Evolutionary conservation across 1,140 invertebrate species (phyloP).

Genomic region (Conopomorpha cramerella): DNA sequence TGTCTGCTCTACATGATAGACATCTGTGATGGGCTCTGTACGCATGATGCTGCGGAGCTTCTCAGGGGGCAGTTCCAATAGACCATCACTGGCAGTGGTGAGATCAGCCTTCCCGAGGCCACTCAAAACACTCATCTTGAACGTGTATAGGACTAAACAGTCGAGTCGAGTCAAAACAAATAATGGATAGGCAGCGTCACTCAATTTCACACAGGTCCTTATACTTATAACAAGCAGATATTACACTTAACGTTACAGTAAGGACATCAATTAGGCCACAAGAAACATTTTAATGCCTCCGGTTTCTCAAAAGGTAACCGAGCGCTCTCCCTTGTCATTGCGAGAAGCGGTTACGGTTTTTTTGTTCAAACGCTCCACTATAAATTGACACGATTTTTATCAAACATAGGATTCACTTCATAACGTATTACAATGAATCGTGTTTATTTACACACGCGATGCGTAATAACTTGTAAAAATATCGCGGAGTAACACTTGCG

Average conservation of each 20-base stretch:
- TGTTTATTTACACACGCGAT: constrained; percentile 56
- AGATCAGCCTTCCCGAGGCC: constrained; percentile 49
- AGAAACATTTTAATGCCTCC: constrained; percentile 57
- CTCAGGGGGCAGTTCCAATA: constrained; percentile 65
- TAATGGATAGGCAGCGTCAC: constrained; percentile 38
- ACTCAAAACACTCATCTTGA: constrained; percentile 58
- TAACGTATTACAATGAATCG: constrained; percentile 39
- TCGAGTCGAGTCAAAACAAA: constrained; percentile 28
- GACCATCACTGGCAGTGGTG: constrained; percentile 64
- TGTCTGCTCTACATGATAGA: constrained; percentile 71
- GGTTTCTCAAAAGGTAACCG: constrained; percentile 56
- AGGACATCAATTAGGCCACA: constrained; percentile 44
- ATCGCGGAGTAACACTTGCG: constrained; percentile 48
- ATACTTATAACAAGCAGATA: no score
- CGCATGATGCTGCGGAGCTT: constrained; percentile 63
- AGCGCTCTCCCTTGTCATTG: constrained; percentile 58
- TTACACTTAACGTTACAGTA: constrained; percentile 39
- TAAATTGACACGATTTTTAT: constrained; percentile 39
- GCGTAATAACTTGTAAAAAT: constrained; percentile 44
- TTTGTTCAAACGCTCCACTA: constrained; percentile 32
- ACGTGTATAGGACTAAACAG: constrained; percentile 53
- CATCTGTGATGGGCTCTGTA: constrained; percentile 66
- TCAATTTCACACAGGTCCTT: constrained; percentile 49
- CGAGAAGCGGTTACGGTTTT: constrained; percentile 51
- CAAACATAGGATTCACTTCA: constrained; percentile 53